phyloP scores from a whole-genome alignment of 2,797 vertebrate genomes.

The Poecilia wingei region DNA sequence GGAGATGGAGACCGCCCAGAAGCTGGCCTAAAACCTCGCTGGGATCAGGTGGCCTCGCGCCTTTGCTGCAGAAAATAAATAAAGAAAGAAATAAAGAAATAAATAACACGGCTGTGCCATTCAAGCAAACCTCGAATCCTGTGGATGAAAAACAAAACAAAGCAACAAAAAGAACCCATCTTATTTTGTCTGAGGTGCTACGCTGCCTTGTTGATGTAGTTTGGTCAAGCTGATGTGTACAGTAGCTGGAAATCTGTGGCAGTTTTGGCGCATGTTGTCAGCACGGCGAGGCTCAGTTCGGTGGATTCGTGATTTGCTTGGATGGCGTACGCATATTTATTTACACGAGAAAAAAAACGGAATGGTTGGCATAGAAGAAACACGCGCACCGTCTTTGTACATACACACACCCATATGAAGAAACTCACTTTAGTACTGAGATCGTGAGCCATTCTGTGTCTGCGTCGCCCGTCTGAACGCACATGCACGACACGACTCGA shows the following conservation, averaged over 20 bases:
- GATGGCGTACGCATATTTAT: conserved; percentile 75
- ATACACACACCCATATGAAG: conserved; percentile 56
- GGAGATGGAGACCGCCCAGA: conserved; percentile 92
- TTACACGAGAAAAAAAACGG: conserved; percentile 55
- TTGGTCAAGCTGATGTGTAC: conserved; percentile 48
- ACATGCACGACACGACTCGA: conserved; percentile 54
- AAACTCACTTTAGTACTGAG: conserved; percentile 66
- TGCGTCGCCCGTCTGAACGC: conserved; percentile 58
- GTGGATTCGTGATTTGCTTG: conserved; percentile 71
- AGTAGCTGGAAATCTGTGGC: conserved; percentile 48
- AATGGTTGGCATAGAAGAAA: conserved; percentile 52
- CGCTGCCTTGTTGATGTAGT: conserved; percentile 53
- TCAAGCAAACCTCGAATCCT: conserved; percentile 72
- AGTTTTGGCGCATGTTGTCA: conserved; percentile 33
- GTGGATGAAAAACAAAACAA: conserved; percentile 34
- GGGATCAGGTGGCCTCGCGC: conserved; percentile 31
- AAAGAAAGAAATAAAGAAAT: conserved; percentile 48
- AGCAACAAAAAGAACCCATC: conserved; percentile 19
- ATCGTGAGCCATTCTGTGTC: conserved; percentile 67
- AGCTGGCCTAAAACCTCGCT: conserved; percentile 83
- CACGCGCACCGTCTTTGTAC: conserved; percentile 64
- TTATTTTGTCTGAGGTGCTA: conserved; percentile 51
- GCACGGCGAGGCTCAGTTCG: conserved; percentile 32
- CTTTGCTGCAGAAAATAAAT: conserved; percentile 27
- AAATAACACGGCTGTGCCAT: conserved; percentile 71